Percentiles rank a stretch among this genome's conserved stretches.
phyloP scores from a whole-genome alignment of 2,113 vertebrate species.

The Heterotis niloticus region DNA sequence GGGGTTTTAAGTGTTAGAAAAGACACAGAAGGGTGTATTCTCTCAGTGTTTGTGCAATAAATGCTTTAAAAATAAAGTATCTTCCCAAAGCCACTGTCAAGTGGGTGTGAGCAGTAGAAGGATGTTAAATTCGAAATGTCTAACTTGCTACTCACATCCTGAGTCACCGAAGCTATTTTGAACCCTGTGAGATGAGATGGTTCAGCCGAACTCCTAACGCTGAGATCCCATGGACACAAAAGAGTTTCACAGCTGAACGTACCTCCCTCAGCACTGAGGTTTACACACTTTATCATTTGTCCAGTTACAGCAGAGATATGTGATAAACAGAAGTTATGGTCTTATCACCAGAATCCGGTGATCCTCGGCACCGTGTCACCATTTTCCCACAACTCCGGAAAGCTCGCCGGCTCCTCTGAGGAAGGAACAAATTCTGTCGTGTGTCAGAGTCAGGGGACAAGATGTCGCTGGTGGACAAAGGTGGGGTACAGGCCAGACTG shows the following conservation, averaged over 20 bases:
- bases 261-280: neutral
- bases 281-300: neutral
- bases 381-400: neutral
- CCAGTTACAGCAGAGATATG: neutral
- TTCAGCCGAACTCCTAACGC: neutral
- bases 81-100: too few relatives aligned
- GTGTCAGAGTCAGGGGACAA: neutral
- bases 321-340: neutral
- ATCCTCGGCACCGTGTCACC: neutral
- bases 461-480: neutral
- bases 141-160: neutral
- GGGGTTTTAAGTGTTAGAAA: too few relatives aligned
- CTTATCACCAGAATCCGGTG: neutral
- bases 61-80: too few relatives aligned
- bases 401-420: neutral
- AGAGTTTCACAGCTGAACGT: neutral
- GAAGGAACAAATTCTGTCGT: neutral
- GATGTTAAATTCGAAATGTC: too few relatives aligned
- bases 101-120: too few relatives aligned
- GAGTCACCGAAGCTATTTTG: neutral
- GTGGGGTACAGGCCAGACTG: neutral
- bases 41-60: too few relatives aligned
- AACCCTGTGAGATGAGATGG: neutral
- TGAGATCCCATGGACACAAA: neutral
- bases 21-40: too few relatives aligned